phyloP scores from a whole-genome alignment of 2,797 vertebrate genomes.

The Ceryle rudis region DNA sequence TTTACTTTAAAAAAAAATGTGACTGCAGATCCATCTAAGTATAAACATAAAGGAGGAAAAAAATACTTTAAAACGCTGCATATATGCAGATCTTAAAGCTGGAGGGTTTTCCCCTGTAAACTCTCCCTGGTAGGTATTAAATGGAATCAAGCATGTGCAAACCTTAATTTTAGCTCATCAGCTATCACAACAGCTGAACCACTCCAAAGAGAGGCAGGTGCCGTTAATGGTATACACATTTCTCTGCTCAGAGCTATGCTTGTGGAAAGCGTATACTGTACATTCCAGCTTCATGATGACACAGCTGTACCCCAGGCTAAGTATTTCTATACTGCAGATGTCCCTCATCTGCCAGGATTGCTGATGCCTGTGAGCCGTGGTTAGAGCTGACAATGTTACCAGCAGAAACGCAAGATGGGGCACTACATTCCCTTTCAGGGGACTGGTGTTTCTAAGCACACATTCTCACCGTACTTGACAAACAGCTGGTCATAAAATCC shows the following conservation, averaged over 20 bases:
- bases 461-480: background rate
- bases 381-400: background rate
- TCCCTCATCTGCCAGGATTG: conserved; percentile 37
- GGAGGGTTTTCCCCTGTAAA: background rate
- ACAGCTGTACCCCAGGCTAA: conserved; percentile 55
- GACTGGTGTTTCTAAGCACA: background rate
- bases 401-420: background rate
- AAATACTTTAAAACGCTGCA: background rate
- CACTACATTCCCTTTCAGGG: background rate
- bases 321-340: conserved; percentile 30
- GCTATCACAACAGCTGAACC: conserved; percentile 75
- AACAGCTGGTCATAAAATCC: background rate
- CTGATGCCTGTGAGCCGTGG: background rate
- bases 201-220: conserved; percentile 61
- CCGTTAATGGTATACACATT: conserved; percentile 42
- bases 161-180: conserved; percentile 73
- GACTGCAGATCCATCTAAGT: background rate
- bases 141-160: conserved; percentile 57
- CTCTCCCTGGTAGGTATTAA: conserved; percentile 18
- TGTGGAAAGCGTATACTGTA: conserved; percentile 21
- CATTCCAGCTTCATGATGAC: conserved; percentile 66
- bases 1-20: background rate
- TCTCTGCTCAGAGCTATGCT: conserved; percentile 46
- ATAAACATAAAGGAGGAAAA: background rate
- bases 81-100: background rate